A percentile compares a stretch with the other conserved stretches of the same genome.
Conservation (phyloP, 1,140 invertebrate species). For the Tyrophagus putrescentiae region DNA sequence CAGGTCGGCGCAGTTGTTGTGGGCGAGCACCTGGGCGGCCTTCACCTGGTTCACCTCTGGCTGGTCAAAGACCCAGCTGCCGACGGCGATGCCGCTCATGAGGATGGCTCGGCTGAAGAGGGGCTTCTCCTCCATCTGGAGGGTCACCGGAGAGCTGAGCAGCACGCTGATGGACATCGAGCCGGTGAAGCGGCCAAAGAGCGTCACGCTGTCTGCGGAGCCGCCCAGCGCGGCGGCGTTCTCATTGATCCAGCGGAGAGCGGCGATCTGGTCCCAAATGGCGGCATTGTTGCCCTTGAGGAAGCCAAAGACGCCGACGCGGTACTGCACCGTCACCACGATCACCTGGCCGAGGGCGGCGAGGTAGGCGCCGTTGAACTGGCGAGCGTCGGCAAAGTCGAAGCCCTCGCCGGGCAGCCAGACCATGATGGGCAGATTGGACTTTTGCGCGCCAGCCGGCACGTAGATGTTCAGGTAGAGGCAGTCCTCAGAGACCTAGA, state of each 20-base stretch:
- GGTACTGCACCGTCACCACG: slow-evolving; percentile 34
- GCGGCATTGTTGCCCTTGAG: slow-evolving; percentile 67
- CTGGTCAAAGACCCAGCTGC: slow-evolving; percentile 26
- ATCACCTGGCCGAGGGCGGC: slow-evolving; percentile 30
- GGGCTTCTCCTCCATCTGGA: slow-evolving; percentile 2
- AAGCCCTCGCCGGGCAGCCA: slow-evolving; percentile 30
- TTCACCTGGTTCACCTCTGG: slow-evolving; percentile 16
- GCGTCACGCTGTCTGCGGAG: slow-evolving; percentile 58
- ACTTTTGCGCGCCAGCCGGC: slow-evolving; percentile 17
- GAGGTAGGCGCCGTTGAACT: slow-evolving; percentile 28
- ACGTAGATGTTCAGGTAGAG: slow-evolving; percentile 29
- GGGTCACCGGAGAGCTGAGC: slow-evolving; percentile 23
- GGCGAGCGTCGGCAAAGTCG: slow-evolving; percentile 28
- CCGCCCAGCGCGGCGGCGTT: slow-evolving; percentile 76
- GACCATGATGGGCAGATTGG: slow-evolving; percentile 27
- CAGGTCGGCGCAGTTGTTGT: background rate
- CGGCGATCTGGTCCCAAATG: slow-evolving; percentile 72
- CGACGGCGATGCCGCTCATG: slow-evolving; percentile 28
- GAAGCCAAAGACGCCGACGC: slow-evolving; percentile 57
- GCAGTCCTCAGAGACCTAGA: slow-evolving; percentile 29
- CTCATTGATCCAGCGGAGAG: slow-evolving; percentile 64
- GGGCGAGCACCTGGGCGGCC: background rate
- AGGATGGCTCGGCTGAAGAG: slow-evolving; percentile 28
- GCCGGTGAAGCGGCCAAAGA: slow-evolving; percentile 49
- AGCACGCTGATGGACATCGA: slow-evolving; percentile 28